Evolutionary conservation across 2,113 vertebrate genomes (phyloP).

Genomic region (Theristicus caerulescens): DNA sequence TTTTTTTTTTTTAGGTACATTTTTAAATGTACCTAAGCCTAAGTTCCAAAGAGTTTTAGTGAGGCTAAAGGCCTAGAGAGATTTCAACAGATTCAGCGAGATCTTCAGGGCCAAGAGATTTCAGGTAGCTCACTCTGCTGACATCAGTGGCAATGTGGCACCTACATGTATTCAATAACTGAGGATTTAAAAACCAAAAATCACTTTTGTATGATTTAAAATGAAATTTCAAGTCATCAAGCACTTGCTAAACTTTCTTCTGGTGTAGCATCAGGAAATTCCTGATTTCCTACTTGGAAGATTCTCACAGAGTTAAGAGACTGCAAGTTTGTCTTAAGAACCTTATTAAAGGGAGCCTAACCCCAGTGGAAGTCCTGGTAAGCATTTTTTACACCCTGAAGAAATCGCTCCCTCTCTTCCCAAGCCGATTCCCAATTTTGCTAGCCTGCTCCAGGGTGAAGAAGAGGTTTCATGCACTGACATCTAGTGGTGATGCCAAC

Average conservation of each 20-base stretch:
- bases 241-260: background rate
- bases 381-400: background rate
- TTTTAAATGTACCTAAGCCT: background rate
- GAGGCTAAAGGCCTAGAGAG: background rate
- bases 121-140: background rate
- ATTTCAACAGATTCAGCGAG: background rate
- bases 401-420: background rate
- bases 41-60: background rate
- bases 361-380: no score
- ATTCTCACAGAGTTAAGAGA: background rate
- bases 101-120: background rate
- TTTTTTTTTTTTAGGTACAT: no score
- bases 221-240: background rate
- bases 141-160: background rate
- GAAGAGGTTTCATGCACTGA: conserved; percentile 47
- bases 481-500: conserved; percentile 45
- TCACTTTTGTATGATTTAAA: background rate
- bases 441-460: background rate
- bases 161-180: background rate
- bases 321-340: background rate
- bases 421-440: fast-evolving
- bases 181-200: background rate
- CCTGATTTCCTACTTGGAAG: background rate
- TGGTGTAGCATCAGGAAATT: background rate
- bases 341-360: background rate